Conservation (phyloP, 2,888 invertebrate genomes). For the Loripinus fragilis region DNA sequence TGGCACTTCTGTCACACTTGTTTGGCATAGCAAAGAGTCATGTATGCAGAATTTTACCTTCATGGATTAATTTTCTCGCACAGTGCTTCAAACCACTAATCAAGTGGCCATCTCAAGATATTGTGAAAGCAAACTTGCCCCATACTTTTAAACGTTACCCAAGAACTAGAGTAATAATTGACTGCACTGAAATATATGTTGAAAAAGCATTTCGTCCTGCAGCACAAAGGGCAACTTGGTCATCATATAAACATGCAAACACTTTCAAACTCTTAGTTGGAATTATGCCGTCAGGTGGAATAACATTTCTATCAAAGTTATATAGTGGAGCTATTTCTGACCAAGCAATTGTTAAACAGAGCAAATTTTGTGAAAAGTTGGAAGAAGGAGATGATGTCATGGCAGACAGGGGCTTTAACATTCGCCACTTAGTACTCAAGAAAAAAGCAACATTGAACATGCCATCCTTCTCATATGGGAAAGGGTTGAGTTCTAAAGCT, state of each 20-base stretch:
- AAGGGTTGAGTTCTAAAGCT: no score
- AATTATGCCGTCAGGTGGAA: neutral
- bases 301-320: neutral
- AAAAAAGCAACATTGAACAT: no score
- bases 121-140: conserved; percentile 9
- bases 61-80: neutral
- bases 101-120: neutral
- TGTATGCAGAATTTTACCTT: neutral
- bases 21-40: neutral
- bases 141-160: neutral
- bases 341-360: conserved; percentile 17
- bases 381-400: conserved; percentile 24
- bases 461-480: no score
- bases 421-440: no score
- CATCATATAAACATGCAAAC: neutral
- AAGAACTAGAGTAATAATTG: neutral
- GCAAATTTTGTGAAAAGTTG: conserved; percentile 5
- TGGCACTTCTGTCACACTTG: neutral
- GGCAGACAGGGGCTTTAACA: no score
- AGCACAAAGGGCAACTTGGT: neutral
- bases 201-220: neutral
- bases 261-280: neutral
- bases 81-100: neutral
- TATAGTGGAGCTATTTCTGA: conserved; percentile 13
- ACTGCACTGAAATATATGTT: conserved; percentile 4